Base-by-base conservation (phyloP, 2,113 vertebrate species). In the Agapornis roseicollis region DNA sequence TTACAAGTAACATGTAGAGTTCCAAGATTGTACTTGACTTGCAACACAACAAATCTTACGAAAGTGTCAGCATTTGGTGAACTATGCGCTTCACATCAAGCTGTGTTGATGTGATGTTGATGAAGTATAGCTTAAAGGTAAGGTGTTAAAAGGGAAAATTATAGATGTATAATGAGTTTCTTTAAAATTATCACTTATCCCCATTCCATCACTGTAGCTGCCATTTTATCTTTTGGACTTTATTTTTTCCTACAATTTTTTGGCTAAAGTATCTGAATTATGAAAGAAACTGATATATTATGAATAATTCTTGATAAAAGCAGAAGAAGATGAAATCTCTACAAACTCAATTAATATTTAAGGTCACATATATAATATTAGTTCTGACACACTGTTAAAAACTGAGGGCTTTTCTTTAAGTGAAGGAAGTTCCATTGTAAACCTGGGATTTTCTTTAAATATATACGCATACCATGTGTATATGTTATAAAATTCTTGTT, bases 111-210 rank as follows among this genome's bases (percentile, higher is more conserved):
- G 80, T 88, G 56, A 88, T 83, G n/a, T n/a, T 79, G 93, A 93
- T 95, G 88, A 92, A 89, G 71, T 85, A 92, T 80, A 79, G 55
- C 72, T 91, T 95, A 93, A 94, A 96, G 78, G 88, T 72, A 95
- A 93, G 64, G 60, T 94, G 68, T 66, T 95, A 93, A 96, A 90
- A 88, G 16, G 23, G 60, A 89, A 96, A 96, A 97, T 91, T 93
- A 91, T 74, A 93, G 55, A 92, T 76, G 33, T 86, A 50, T 39
- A 73, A n/a, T 39, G n/a, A 91, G 8, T 92, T 88, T 80, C 91
- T 85, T 93, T 82, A 85, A 89, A 88, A 73, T 60, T 88, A 84
- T 92, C 72, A 94, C 71, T 95, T 96, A 94, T 82, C 23, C 37
- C 41, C 56, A 74, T 96, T 93, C 71, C 68, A 90, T 86, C 74